These are phyloP conservation scores for Chiloscyllium plagiosum DNA, from an alignment of 2,113 vertebrate genomes.

Conservation along the genomic window DNA sequence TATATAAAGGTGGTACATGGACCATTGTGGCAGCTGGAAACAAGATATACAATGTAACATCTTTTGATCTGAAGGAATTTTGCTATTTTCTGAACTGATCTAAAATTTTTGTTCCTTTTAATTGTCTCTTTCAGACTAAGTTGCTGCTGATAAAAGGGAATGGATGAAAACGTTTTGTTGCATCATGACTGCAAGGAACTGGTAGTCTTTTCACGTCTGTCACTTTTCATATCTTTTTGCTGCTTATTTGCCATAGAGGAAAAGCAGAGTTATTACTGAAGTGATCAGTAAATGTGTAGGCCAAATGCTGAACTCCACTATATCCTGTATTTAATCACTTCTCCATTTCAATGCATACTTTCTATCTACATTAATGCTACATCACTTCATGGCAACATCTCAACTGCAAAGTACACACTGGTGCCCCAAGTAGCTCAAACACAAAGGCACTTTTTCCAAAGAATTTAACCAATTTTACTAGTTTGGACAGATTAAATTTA, in stretches of 20 bases:
- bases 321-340: not conserved
- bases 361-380: not conserved
- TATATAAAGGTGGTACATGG: not conserved
- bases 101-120: not conserved
- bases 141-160: not conserved
- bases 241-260: not conserved
- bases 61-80: not conserved
- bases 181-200: not conserved
- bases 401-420: no score
- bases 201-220: not conserved
- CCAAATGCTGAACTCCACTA: not conserved
- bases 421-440: not conserved
- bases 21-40: no score
- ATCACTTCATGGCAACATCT: not conserved
- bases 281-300: not conserved
- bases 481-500: not conserved
- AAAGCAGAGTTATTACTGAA: not conserved
- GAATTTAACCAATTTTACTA: not conserved
- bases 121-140: not conserved
- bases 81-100: not conserved
- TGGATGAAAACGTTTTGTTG: not conserved
- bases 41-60: not conserved
- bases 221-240: not conserved
- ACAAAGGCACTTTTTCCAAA: not conserved
- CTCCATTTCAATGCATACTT: not conserved